phyloP scores from a whole-genome alignment of 2,888 invertebrate species.

The Lasioglossum leucozonium region DNA sequence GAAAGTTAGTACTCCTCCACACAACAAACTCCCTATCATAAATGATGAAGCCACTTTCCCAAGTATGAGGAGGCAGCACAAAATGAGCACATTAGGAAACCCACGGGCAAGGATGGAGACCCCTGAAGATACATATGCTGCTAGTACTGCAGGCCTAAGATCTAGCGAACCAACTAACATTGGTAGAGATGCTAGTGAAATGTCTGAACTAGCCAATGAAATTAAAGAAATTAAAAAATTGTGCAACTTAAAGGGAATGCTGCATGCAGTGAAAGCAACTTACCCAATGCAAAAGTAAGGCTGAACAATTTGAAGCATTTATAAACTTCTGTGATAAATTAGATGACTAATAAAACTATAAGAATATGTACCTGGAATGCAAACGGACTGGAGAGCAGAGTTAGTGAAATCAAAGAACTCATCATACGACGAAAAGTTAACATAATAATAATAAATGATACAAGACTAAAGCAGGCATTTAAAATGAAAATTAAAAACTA shows the following conservation, averaged over 20 bases:
- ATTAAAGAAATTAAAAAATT: not conserved
- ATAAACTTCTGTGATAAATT: not conserved
- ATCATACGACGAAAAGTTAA: conserved; percentile 56
- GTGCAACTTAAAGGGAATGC: not conserved
- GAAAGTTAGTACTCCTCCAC: not conserved
- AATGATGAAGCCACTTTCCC: too few relatives aligned
- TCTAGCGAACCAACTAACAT: not conserved
- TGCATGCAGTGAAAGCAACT: not conserved
- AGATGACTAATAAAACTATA: not conserved
- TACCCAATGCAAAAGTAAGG: not conserved
- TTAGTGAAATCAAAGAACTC: not conserved
- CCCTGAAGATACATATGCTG: too few relatives aligned
- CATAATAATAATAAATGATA: conserved; percentile 57
- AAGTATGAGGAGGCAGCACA: too few relatives aligned
- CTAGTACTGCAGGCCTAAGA: too few relatives aligned
- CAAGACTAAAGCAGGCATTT: conserved; percentile 38
- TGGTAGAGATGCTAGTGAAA: not conserved
- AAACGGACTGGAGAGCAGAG: not conserved
- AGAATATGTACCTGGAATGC: not conserved
- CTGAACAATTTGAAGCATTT: not conserved
- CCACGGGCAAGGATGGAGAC: too few relatives aligned
- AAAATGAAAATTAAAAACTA: conserved; percentile 62
- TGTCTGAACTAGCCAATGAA: not conserved
- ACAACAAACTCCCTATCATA: too few relatives aligned
- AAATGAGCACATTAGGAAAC: not conserved